Percentiles rank a stretch among this genome's conserved stretches.
These are phyloP conservation scores for Drosophila leonis DNA, from an alignment of 2,888 invertebrate genomes.

Conservation along the genomic window DNA sequence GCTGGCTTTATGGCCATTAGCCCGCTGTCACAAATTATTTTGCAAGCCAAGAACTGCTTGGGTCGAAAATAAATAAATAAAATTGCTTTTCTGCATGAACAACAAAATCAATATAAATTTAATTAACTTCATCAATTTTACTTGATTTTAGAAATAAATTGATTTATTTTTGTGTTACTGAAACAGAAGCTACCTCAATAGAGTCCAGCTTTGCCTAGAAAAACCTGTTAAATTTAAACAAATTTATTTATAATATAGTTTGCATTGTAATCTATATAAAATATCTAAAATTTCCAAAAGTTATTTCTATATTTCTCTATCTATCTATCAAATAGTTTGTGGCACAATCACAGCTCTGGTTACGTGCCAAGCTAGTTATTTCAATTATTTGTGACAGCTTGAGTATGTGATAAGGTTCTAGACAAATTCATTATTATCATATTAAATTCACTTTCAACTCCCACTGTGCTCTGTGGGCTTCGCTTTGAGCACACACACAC, in stretches of 20 bases:
- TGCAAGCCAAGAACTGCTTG: background rate
- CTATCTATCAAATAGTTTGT: background rate
- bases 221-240: no score
- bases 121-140: background rate
- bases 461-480: conserved; percentile 30
- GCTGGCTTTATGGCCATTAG: conserved; percentile 16
- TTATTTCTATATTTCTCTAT: background rate
- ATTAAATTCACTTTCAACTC: conserved; percentile 35
- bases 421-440: conserved; percentile 36
- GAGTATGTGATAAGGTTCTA: conserved; percentile 24
- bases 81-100: background rate
- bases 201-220: background rate
- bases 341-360: background rate
- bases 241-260: background rate
- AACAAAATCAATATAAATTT: conserved; percentile 14
- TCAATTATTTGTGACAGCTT: conserved; percentile 25
- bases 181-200: background rate
- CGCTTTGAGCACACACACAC: conserved; percentile 16
- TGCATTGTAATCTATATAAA: background rate
- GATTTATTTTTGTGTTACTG: background rate
- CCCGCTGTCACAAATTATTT: conserved; percentile 9
- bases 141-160: background rate
- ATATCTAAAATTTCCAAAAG: background rate
- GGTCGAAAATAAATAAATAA: background rate
- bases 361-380: conserved; percentile 3